Evolutionary conservation across 2,888 invertebrate genomes (phyloP).

Genomic region (Osedax frankpressi): DNA sequence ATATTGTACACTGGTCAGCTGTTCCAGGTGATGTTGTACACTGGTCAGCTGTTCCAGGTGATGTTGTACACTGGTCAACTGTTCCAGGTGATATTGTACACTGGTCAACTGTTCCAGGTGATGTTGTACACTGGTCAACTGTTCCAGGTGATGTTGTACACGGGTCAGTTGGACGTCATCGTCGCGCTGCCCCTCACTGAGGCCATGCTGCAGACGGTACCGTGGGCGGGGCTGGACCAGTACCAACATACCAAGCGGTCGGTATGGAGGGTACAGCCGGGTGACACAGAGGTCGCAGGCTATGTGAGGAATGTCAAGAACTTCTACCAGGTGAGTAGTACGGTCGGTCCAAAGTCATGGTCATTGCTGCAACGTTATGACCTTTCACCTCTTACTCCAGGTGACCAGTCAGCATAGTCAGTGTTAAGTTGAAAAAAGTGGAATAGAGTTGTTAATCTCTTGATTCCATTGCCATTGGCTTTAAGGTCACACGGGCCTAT

Average conservation of each 20-base stretch:
- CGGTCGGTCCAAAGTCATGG: neutral
- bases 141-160: slow-evolving; percentile 59
- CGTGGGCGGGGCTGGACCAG: slow-evolving; percentile 56
- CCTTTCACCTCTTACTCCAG: neutral
- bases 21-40: neutral
- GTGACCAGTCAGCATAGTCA: too few species aligned
- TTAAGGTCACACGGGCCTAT: too few species aligned
- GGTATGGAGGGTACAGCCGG: slow-evolving; percentile 53
- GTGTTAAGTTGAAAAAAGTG: too few species aligned
- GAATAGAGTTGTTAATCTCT: too few species aligned
- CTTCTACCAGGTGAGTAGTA: slow-evolving; percentile 32
- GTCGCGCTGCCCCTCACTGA: slow-evolving; percentile 74
- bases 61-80: neutral
- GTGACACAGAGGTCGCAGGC: slow-evolving; percentile 40
- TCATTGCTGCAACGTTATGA: neutral
- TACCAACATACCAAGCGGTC: slow-evolving; percentile 55
- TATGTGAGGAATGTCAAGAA: slow-evolving; percentile 36
- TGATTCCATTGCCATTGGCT: too few species aligned
- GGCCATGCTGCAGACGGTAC: slow-evolving; percentile 61
- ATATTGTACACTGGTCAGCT: slow-evolving; percentile 1
- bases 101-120: slow-evolving; percentile 2
- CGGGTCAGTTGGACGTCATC: slow-evolving; percentile 79
- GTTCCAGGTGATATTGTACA: slow-evolving; percentile 3
- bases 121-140: slow-evolving; percentile 4
- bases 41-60: slow-evolving; percentile 7